Evolutionary conservation across 2,113 vertebrate species (phyloP).

Genomic region (Gnathonemus longibarbis): DNA sequence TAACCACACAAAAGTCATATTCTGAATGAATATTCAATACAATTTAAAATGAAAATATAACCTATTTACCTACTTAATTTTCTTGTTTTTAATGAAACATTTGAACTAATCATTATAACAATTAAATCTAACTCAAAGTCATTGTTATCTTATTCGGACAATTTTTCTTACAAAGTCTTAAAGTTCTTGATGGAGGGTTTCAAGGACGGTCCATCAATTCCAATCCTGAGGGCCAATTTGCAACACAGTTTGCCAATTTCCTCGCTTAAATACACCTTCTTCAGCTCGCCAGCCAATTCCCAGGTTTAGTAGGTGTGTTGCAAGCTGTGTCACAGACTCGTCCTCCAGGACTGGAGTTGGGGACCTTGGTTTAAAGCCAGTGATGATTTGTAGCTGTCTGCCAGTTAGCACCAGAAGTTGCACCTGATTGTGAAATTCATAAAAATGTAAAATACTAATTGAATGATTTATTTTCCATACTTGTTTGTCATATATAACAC

Average conservation of each 20-base stretch:
- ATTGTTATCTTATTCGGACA: neutral
- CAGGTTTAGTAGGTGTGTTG: neutral
- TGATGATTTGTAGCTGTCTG: neutral
- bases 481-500: neutral
- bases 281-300: neutral
- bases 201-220: neutral
- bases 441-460: neutral
- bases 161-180: neutral
- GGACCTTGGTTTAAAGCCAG: neutral
- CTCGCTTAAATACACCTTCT: neutral
- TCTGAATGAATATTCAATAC: neutral
- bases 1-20: neutral
- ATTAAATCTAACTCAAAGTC: neutral
- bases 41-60: neutral
- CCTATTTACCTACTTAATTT: neutral
- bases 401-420: neutral
- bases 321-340: neutral
- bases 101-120: neutral
- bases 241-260: neutral
- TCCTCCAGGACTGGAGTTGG: neutral
- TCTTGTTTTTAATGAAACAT: neutral
- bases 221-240: neutral
- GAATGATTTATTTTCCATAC: neutral
- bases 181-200: neutral
- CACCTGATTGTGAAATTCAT: neutral